These are phyloP conservation scores for Drosophila prostipennis DNA, from an alignment of 2,888 invertebrate genomes.

Conservation along the genomic window DNA sequence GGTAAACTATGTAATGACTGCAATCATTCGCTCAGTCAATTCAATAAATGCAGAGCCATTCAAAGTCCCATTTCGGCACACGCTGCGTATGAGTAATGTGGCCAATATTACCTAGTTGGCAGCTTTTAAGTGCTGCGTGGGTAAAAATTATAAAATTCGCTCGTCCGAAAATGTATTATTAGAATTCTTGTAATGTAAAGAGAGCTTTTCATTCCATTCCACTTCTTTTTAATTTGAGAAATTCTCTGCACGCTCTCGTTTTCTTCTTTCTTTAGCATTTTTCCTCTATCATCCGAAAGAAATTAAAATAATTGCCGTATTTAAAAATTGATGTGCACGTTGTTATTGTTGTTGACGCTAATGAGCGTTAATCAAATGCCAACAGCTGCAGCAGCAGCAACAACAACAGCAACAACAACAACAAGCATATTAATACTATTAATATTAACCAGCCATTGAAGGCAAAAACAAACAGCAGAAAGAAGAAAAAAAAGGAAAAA, in stretches of 20 bases:
- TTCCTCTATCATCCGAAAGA: slow-evolving; percentile 43
- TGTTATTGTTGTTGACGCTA: slow-evolving; percentile 36
- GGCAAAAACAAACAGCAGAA: slow-evolving; percentile 14
- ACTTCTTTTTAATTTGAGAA: background rate
- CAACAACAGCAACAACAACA: slow-evolving; percentile 15
- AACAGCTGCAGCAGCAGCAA: slow-evolving; percentile 41
- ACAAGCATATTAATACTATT: slow-evolving; percentile 43
- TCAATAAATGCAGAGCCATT: slow-evolving; percentile 18
- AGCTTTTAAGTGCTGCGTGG: slow-evolving; percentile 46
- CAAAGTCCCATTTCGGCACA: slow-evolving; percentile 8
- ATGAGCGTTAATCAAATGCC: slow-evolving; percentile 61
- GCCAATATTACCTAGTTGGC: slow-evolving; percentile 30
- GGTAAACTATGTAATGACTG: slow-evolving; percentile 1
- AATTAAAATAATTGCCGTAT: slow-evolving; percentile 66
- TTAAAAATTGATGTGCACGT: slow-evolving; percentile 49
- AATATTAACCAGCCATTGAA: slow-evolving; percentile 55
- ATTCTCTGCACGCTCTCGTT: background rate
- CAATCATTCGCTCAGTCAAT: slow-evolving; percentile 19
- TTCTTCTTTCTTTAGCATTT: slow-evolving; percentile 11
- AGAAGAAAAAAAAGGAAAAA: too few relatives aligned
- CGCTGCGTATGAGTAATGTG: slow-evolving; percentile 59
- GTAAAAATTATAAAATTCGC: slow-evolving; percentile 57
- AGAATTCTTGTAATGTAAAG: slow-evolving; percentile 48
- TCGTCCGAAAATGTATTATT: slow-evolving; percentile 57
- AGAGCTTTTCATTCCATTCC: too few relatives aligned